Evolutionary conservation across 2,797 vertebrate species (phyloP), one percentile per base, ranked within the genome.

Genomic region (Hybognathus amarus): DNA sequence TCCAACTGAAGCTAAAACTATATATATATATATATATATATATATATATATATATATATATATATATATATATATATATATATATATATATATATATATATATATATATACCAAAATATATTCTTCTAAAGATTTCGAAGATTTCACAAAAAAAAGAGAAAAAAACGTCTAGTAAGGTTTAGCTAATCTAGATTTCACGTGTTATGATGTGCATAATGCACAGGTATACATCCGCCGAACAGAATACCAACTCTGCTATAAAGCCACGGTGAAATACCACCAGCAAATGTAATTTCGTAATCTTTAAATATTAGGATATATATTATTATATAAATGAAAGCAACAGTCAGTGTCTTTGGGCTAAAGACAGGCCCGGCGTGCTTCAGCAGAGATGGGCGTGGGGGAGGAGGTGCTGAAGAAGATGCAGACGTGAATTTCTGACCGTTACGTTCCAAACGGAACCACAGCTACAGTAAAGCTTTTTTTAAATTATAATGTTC

Each of bases 311-410:
- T 15, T 66, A 30, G 24, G 59, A 6, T 63, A 36, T 45, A n/a
- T n/a, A n/a, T n/a, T n/a, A n/a, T n/a, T n/a, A n/a, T n/a, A 42
- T 11, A 69, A 40, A 54, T 20, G 2, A 79, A 69, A 69, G 40
- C 67, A 24, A 56, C 79, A 66, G 45, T 30, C 79, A 66, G 45
- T 30, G 15, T 17, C 54, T 47, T 24, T 38, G 30, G 20, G 74
- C 30, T 54, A 6, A 79, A 70, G 61, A 17, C 75, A 69, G 52
- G 30, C 83, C 20, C 20, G 69, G 75, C 75, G 61, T 36, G 54
- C n/a, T 7, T 50, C 13, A 2, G 45, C 61, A 73, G 71, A 76
- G 79, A 87, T 87, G 82, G 85, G 85, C 84, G 87, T 85, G 84
- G 83, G 82, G 59, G 78, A 79, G 75, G 45, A 84, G 63, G 74